Base-by-base conservation (phyloP, 2,888 invertebrate genomes). In the Dasysyrphus tricinctus region DNA sequence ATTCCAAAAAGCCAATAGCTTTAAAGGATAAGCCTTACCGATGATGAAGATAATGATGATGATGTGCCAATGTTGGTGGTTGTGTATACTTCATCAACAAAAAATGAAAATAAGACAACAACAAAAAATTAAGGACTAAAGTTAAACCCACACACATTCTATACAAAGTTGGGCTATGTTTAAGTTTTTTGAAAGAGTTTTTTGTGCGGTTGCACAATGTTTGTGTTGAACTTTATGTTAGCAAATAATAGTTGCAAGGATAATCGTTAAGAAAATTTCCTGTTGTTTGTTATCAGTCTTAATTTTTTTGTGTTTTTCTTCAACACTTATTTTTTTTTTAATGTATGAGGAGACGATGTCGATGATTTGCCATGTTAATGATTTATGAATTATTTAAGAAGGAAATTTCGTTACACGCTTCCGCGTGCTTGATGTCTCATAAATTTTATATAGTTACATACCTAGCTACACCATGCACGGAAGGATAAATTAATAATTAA, bases 311-410 rank as follows among this genome's bases (percentile, higher is more conserved):
- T 34, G 32, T 69, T 2, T 67, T 49, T 8, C 19, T 54, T 59
- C 8, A 37, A 9, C 5, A 67, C 51, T 69, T 72, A n/a, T 44
- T n/a, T 54, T 19, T 19, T 44, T 37, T 8, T 3, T 39, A 42
- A 39, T 42, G 39, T 42, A 47, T 14, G 57, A 61, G 16, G 42
- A 51, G 19, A 44, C 63, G 29, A 42, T 51, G 74, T 70, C 70
- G 49, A 63, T 32, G 59, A 49, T 70, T 70, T 34, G 65, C 57
- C 7, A 39, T 78, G 42, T 72, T 79, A 79, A 86, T 82, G 82
- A 86, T 75, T 82, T 82, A 79, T 86, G 86, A 86, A 86, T 86
- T 59, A 82, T 82, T 86, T 75, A 81, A 59, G 65, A 29, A n/a
- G 61, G 59, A 70, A 74, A 81, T 78, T 49, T 81, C 39, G 78